Evolutionary conservation across 1,140 invertebrate genomes (phyloP), one percentile per base, ranked within the genome.

Genomic region (Drosophila sp.): DNA sequence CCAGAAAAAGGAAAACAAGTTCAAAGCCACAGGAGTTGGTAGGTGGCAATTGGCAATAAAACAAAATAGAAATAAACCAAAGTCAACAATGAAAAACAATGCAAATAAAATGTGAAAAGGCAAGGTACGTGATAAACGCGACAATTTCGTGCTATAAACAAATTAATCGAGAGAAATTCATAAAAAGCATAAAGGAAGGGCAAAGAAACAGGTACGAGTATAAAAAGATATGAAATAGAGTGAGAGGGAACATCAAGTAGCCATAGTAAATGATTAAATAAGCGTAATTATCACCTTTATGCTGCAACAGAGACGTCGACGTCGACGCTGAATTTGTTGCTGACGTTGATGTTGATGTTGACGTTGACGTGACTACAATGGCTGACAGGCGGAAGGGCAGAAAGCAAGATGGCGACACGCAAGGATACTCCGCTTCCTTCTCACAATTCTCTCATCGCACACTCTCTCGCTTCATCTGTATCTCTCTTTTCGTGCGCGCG

Each of bases 241-340:
- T n/a, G 66, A n/a, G 57, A 59, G 14, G 21, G 54, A 21, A 71
- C 72, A 77, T 51, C 48, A 72, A 89, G 87, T 83, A 64, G 76
- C 69, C 83, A 64, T 80, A 89, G 77, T 83, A 89, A 89, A 89
- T 83, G 76, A 77, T 89, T 89, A 89, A 89, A 89, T 89, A 89
- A 89, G 83, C 76, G 83, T 89, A 89, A 83, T 89, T 89, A 89
- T 89, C 83, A 89, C 79, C 83, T 89, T 76, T 78, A 76, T 66
- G 70, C 70, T 65, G 70, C 27, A 32, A 64, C 51, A 25, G 16
- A 13, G 16, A 41, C 16, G 27, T 2, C 4, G 43, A 34, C 14
- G 36, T 7, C 18, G 18, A 46, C 43, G 25, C n/a, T 11, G 43
- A 27, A 27, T 25, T 32, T 36, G 56, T 62, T 40, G 25, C n/a